Evolutionary conservation across 2,888 invertebrate species (phyloP).

Genomic region (Villa cingulata): DNA sequence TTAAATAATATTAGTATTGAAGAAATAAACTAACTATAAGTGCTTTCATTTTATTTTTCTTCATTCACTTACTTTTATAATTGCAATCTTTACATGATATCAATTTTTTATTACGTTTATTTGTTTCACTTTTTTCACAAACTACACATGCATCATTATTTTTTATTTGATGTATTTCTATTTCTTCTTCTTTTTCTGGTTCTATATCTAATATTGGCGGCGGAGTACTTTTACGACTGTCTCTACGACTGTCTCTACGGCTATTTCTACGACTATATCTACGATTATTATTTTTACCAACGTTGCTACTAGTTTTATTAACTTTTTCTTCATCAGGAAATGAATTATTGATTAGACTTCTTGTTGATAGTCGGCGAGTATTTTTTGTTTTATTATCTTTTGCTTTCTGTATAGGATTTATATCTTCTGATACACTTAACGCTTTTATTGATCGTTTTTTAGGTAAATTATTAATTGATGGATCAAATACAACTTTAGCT

Average conservation of each 20-base stretch:
- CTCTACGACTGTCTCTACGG: too few species aligned
- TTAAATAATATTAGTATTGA: neutral
- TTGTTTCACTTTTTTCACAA: slow-evolving; percentile 9
- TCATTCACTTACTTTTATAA: slow-evolving; percentile 1
- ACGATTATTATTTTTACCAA: too few species aligned
- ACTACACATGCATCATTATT: slow-evolving; percentile 9
- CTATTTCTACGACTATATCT: too few species aligned
- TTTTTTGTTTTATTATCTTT: neutral
- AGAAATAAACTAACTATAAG: too few species aligned
- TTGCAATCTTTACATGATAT: slow-evolving; percentile 10
- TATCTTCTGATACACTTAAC: slow-evolving; percentile 1
- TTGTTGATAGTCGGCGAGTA: neutral
- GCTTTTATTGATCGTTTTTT: slow-evolving; percentile 19
- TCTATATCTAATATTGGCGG: too few species aligned
- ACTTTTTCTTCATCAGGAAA: too few species aligned
- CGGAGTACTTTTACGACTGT: too few species aligned
- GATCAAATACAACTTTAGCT: slow-evolving; percentile 76
- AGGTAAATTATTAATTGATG: slow-evolving; percentile 67
- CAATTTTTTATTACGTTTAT: slow-evolving; percentile 4
- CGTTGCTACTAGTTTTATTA: too few species aligned
- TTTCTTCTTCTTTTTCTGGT: neutral
- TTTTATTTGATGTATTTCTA: neutral
- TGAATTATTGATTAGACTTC: too few species aligned
- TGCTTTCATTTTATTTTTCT: neutral
- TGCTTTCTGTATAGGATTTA: neutral